Base-by-base conservation (phyloP, 2,113 vertebrate genomes). In the Microtus pennsylvanicus region DNA sequence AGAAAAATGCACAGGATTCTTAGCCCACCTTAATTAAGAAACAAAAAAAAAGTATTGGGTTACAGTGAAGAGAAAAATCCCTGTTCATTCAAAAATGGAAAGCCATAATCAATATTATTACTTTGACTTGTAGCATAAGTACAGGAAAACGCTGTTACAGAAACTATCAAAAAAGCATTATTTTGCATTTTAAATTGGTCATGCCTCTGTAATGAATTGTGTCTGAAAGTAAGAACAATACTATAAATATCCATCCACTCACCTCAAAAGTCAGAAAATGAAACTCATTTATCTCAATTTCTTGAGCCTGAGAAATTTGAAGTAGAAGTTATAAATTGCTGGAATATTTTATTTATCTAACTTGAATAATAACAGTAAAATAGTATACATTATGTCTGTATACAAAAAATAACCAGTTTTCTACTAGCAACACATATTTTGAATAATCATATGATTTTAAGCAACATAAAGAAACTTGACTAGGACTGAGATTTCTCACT, bases 271-370 rank as follows among this genome's bases (percentile, higher is more conserved):
- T 94, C 77, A 93, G 33, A 80, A 38, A 93, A 96, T 88, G 88
- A 85, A 80, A 38, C 82, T 69, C 87, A 87, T 97, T 97, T 22
- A 82, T 96, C 82, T 97, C 87, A 96, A 93, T 93, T 91, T 35
- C n/a, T 93, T 4, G 5, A 80, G 76, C 52, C 42, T 90, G 61
- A 88, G 47, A 80, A 87, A 70, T 67, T 97, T 97, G 94, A 75
- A 19, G 33, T 24, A 77, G 70, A 93, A 93, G 14, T 87, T 92
- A 77, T 83, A 97, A 94, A 89, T 35, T 78, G n/a, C 63, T 93
- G 35, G 16, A 17, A 95, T 92, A 96, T 97, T 96, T 19, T 94
- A 76, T 91, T 97, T 85, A 92, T 87, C 74, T 93, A 65, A 92
- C 78, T 17, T 95, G 52, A 76, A 95, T 93, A 94, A 87, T 92